Base-by-base conservation (phyloP, 35 echinoderm and acorn worm species). In the Ophiothrix spiculata region DNA sequence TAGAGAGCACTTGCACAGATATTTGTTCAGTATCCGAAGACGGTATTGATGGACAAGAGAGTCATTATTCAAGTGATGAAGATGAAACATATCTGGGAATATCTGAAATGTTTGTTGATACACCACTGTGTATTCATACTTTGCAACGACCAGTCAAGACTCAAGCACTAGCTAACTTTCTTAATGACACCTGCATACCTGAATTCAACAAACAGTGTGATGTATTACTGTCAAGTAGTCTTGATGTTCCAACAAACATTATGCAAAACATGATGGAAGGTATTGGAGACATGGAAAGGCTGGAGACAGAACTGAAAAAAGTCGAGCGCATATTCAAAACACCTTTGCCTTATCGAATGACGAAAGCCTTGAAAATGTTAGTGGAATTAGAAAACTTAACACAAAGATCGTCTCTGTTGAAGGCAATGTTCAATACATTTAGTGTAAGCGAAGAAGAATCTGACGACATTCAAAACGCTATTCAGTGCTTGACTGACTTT, bases 361-460 rank as follows among this genome's bases (percentile, higher is more conserved):
- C 21, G 34, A 32, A 75, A 28, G 35, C 38, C 37, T 39, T 86
- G 14, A 76, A 29, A 36, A 86, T 38, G 38, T 86, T 33, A 25
- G 69, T 86, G n/a, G 73, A 76, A n/a, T 38, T 86, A 13, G 34
- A 35, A 37, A 35, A 33, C 0, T 10, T 77, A n/a, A 39, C 3
- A n/a, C 4, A 77, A 74, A 75, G 73, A 38, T 74, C 84, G 16
- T 38, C 33, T 23, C 84, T 45, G 39, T 42, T 86, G 32, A 64
- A 31, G 35, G 23, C 35, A 38, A 35, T 86, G 63, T 86, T 86
- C 16, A 29, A 33, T 23, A 86, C 73, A 28, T 86, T 86, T 45
- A 39, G 49, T 31, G 74, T 86, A 35, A 21, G 19, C 8, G 23
- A 75, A 31, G 31, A 77, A 0, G 31, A 33, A 6, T 36, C 23